These are phyloP conservation scores for Phrynocephalus vlangalii DNA, from an alignment of 2,797 vertebrate genomes.

Conservation along the genomic window DNA sequence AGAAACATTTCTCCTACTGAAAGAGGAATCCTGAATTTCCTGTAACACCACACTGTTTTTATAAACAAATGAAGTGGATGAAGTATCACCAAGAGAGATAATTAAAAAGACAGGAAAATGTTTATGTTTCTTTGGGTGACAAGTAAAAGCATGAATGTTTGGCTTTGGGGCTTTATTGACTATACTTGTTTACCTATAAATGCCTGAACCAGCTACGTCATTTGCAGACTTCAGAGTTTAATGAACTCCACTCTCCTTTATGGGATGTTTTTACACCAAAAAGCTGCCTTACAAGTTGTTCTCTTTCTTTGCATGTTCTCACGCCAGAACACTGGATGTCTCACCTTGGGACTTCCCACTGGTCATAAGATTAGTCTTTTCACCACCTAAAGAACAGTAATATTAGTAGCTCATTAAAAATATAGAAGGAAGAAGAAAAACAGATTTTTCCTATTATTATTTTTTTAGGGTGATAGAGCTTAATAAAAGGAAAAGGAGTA, in stretches of 20 bases:
- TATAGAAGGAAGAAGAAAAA: not conserved
- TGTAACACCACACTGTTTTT: not conserved
- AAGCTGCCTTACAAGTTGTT: slow-evolving; percentile 31
- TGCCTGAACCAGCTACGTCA: slow-evolving; percentile 10
- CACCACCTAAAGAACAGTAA: slow-evolving; percentile 51
- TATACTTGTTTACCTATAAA: slow-evolving; percentile 36
- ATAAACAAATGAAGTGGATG: not conserved
- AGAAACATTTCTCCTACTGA: not conserved
- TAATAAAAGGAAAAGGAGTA: slow-evolving; percentile 1
- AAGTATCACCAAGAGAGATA: not conserved
- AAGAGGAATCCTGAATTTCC: slow-evolving; percentile 1
- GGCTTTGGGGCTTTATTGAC: not conserved
- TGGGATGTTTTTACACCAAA: slow-evolving; percentile 23
- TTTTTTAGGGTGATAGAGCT: not conserved
- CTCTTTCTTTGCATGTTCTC: slow-evolving; percentile 19
- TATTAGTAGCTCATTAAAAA: slow-evolving; percentile 22
- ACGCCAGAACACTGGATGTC: not conserved
- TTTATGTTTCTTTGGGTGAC: not conserved
- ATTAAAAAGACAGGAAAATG: not conserved
- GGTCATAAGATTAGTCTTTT: slow-evolving; percentile 36
- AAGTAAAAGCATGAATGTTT: not conserved
- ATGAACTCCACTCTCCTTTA: slow-evolving; percentile 21
- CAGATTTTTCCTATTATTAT: not conserved
- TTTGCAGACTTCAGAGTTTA: slow-evolving; percentile 32
- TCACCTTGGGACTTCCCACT: not conserved